phyloP scores from a whole-genome alignment of 2,797 vertebrate species.

The Phaenicophaeus curvirostris region DNA sequence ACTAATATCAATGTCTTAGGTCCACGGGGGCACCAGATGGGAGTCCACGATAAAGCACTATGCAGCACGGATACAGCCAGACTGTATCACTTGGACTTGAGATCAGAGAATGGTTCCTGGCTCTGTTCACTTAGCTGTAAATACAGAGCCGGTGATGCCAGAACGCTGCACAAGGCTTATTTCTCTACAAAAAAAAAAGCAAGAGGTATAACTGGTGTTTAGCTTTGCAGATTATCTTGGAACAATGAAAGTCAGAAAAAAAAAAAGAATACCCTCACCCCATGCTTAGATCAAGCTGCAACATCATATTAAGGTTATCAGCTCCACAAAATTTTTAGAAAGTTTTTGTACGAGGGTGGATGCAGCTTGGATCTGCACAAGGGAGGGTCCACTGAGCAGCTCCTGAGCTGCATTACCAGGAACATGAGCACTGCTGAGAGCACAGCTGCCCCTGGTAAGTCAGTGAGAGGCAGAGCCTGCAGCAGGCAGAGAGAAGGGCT shows the following conservation, averaged over 20 bases:
- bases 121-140: not conserved
- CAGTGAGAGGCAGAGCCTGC: not conserved
- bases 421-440: not conserved
- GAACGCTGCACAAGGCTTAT: not conserved
- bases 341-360: not conserved
- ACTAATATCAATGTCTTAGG: not conserved
- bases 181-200: constrained; percentile 4
- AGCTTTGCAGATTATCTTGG: not conserved
- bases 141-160: not conserved
- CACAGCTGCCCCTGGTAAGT: not conserved
- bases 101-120: not conserved
- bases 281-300: not conserved
- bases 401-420: not conserved
- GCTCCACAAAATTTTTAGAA: not conserved
- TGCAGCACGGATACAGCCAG: not conserved
- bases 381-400: not conserved
- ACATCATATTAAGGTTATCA: not conserved
- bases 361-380: not conserved
- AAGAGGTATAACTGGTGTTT: not conserved
- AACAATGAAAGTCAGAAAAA: not conserved
- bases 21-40: not conserved
- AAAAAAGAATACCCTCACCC: not conserved
- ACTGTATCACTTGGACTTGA: not conserved
- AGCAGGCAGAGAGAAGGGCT: not conserved
- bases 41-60: not conserved